Evolutionary conservation across 1,140 invertebrate genomes (phyloP), one percentile per base, ranked within the genome.

Genomic region (Dufourea novaeangliae): DNA sequence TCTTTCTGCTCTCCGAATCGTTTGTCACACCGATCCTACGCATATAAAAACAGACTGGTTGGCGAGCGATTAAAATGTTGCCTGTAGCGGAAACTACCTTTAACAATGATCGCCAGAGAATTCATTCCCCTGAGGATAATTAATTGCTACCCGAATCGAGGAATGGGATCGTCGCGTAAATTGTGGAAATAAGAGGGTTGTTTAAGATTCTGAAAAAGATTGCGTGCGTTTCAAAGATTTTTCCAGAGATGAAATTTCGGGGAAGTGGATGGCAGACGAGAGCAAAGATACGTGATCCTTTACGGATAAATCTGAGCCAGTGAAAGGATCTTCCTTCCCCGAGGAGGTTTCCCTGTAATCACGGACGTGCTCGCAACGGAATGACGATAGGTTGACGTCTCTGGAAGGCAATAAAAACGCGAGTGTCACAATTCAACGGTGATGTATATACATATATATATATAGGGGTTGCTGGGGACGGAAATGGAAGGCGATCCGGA

Each of bases 311-410:
- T 39, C 44, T n/a, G 46, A n/a, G 3, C 1, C 27, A 27, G 27
- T 39, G 69, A 66, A 70, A 76, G 37, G 56, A 39, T 14, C 20
- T 44, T 17, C n/a, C 14, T 29, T 20, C 34, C 37, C 50, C 27
- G 10, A 29, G 70, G 20, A 69, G 22, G 50, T 61, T 56, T 32
- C 44, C n/a, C 39, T n/a, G 66, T 77, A 81, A 81, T 81, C 66
- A 80, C 29, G 54, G n/a, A 71, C 66, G 54, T 70, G 70, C 63
- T 39, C 41, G 22, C n/a, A n/a, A 41, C 11, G 46, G 20, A 77
- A 80, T 77, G 72, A 77, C 52, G 32, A 50, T 71, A 52, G 41
- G 57, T 69, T 80, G 59, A 66, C 41, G 72, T 46, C 22, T 37
- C 22, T 1, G 27, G 12, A 50, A 66, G 37, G 11, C 37, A n/a